Conservation (phyloP, 92 coral and sea anemone genomes). For the Isaurus tuberculatus region DNA sequence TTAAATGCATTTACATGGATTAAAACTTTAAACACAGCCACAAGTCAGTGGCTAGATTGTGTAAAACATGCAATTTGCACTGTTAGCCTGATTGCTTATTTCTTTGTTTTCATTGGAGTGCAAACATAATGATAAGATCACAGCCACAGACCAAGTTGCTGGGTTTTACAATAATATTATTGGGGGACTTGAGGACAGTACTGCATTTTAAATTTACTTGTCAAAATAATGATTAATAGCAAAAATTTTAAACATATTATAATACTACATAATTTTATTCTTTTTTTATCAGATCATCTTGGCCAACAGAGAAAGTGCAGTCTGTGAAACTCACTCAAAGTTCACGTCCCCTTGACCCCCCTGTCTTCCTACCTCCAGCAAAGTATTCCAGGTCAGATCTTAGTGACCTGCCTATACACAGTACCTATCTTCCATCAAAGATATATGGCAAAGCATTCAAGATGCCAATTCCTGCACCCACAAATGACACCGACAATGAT, state of each 20-base stretch:
- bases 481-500: conserved; percentile 19
- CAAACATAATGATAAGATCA: no score
- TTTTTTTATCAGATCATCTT: conserved; percentile 63
- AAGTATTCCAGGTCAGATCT: conserved; percentile 37
- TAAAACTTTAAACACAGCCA: neutral
- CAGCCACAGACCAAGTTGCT: no score
- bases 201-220: no score
- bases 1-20: neutral
- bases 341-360: conserved; percentile 74
- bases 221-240: no score
- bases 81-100: no score
- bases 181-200: no score
- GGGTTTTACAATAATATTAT: no score
- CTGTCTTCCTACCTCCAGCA: conserved; percentile 66
- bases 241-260: neutral
- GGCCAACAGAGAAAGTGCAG: conserved; percentile 66
- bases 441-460: conserved; percentile 40
- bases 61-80: no score
- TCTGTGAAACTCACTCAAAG: conserved; percentile 50
- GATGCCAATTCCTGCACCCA: conserved; percentile 32
- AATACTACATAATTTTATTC: neutral
- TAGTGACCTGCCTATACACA: conserved; percentile 50
- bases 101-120: neutral
- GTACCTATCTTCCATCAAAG: conserved; percentile 8
- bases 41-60: neutral